Evolutionary conservation across 1,140 invertebrate genomes (phyloP).

Genomic region (Pseudomyrmex pallidus): DNA sequence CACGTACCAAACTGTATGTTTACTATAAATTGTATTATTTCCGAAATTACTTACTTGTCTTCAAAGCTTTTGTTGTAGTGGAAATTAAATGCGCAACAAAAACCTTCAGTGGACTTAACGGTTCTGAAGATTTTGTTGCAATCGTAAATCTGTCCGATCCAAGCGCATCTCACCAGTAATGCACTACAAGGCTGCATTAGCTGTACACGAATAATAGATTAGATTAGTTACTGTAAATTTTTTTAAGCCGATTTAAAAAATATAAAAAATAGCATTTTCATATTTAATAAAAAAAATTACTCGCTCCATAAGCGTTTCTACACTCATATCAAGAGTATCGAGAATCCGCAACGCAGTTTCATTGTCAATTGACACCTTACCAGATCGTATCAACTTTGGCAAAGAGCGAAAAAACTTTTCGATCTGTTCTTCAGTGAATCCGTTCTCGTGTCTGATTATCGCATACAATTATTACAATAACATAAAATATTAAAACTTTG

Average conservation of each 20-base stretch:
- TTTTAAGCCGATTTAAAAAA: too few relatives aligned
- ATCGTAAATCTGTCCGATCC: conserved; percentile 75
- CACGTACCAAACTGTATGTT: too few relatives aligned
- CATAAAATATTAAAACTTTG: neutral
- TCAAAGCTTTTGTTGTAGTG: conserved; percentile 55
- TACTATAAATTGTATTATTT: too few relatives aligned
- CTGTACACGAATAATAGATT: conserved; percentile 60
- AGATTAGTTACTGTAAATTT: neutral
- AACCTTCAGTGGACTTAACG: conserved; percentile 74
- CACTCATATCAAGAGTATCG: conserved; percentile 45
- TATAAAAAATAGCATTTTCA: too few relatives aligned
- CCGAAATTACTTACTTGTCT: conserved; percentile 7
- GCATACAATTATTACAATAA: neutral
- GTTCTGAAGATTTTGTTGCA: conserved; percentile 75
- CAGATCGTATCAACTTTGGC: conserved; percentile 69
- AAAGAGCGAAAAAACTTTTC: conserved; percentile 69
- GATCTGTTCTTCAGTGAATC: conserved; percentile 46
- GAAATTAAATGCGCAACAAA: conserved; percentile 80
- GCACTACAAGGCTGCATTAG: conserved; percentile 77
- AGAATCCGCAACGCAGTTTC: conserved; percentile 51
- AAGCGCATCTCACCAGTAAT: conserved; percentile 73
- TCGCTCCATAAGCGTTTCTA: conserved; percentile 70
- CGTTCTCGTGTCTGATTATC: conserved; percentile 56
- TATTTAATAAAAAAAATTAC: conserved; percentile 23
- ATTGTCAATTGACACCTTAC: conserved; percentile 64